Evolutionary conservation across 2,888 invertebrate genomes (phyloP).

Genomic region (Zeuzera pyrina): DNA sequence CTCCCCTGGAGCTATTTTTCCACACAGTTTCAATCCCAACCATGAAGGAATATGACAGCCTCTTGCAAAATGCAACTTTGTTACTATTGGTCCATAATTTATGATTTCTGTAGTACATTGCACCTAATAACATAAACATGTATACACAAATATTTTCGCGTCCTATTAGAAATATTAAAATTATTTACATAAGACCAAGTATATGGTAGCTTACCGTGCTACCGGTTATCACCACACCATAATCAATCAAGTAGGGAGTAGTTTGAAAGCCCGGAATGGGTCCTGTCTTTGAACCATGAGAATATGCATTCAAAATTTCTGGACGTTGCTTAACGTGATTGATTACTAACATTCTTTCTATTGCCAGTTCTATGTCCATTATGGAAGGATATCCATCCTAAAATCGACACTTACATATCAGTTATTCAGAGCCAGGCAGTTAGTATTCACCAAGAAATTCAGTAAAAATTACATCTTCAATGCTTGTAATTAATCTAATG

Average conservation of each 20-base stretch:
- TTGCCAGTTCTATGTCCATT: conserved; percentile 75
- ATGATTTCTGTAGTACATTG: conserved; percentile 56
- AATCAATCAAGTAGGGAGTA: conserved; percentile 69
- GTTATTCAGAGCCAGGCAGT: too few relatives aligned
- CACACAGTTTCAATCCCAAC: conserved; percentile 46
- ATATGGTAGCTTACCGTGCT: conserved; percentile 35
- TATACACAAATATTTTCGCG: neutral
- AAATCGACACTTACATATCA: too few relatives aligned
- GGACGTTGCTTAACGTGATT: conserved; percentile 54
- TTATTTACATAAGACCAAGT: too few relatives aligned
- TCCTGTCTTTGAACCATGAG: conserved; percentile 32
- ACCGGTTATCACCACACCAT: conserved; percentile 68
- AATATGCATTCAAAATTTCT: conserved; percentile 39
- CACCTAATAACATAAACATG: conserved; percentile 27
- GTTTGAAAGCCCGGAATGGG: conserved; percentile 64
- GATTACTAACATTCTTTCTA: conserved; percentile 68
- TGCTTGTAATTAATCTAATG: too few relatives aligned
- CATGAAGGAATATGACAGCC: conserved; percentile 38
- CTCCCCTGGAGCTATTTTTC: conserved; percentile 61
- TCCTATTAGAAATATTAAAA: conserved; percentile 1
- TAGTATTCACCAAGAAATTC: too few relatives aligned
- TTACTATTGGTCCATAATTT: conserved; percentile 71
- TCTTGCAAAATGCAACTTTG: conserved; percentile 55
- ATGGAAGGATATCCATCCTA: conserved; percentile 63
- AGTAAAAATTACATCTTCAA: too few relatives aligned